Percentiles rank a stretch among this genome's conserved stretches.
Conservation (phyloP, 2,888 invertebrate species). For the Sympetrum striolatum region DNA sequence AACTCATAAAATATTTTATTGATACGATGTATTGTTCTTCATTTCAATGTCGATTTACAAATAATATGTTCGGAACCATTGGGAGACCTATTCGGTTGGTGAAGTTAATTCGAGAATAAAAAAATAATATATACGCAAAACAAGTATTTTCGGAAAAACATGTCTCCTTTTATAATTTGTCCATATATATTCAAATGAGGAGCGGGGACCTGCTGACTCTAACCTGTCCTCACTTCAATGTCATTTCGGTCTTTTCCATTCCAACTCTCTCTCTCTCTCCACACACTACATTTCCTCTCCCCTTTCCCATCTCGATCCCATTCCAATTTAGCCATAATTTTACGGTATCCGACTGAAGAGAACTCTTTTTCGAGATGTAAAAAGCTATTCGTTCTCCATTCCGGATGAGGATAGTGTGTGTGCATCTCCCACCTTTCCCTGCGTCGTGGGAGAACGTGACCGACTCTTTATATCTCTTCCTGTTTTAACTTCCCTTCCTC, state of each 20-base stretch:
- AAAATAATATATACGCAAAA: too few species aligned
- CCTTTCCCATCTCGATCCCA: not conserved
- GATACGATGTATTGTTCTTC: too few species aligned
- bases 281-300: not conserved
- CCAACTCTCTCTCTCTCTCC: not conserved
- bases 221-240: not conserved
- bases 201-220: not conserved
- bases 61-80: too few species aligned
- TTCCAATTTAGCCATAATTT: not conserved
- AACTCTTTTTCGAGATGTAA: not conserved
- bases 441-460: not conserved
- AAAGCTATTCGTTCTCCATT: not conserved
- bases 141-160: not conserved
- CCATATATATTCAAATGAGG: not conserved
- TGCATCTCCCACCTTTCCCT: not conserved
- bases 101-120: too few species aligned
- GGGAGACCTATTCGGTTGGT: too few species aligned
- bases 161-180: not conserved
- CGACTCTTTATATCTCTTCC: not conserved
- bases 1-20: too few species aligned
- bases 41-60: too few species aligned
- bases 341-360: not conserved
- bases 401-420: not conserved
- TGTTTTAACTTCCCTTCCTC: not conserved
- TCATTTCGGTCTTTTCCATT: not conserved